Evolutionary conservation across 1,140 invertebrate species (phyloP).

Genomic region (Drosophila hydei): DNA sequence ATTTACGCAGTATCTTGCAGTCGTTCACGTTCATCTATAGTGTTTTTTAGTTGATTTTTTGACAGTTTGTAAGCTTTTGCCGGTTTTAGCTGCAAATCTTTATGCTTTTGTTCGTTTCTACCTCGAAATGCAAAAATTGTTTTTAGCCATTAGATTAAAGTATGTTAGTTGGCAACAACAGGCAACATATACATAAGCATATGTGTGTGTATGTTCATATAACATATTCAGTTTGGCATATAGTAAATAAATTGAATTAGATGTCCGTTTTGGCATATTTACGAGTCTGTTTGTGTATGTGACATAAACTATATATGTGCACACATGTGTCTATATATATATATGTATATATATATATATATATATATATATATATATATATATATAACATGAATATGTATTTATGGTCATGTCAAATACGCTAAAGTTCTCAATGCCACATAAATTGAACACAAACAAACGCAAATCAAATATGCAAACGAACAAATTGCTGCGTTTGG

Average conservation of each 20-base stretch:
- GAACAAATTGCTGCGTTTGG: constrained; percentile 52
- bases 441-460: constrained; percentile 65
- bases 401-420: constrained; percentile 64
- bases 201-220: constrained; percentile 10
- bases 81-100: constrained; percentile 4
- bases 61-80: constrained; percentile 5
- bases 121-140: constrained; percentile 20
- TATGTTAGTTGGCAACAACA: constrained; percentile 35
- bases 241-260: constrained; percentile 68
- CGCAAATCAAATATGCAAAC: constrained; percentile 78
- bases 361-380: not conserved
- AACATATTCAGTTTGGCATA: constrained; percentile 49
- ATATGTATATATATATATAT: constrained; percentile 15
- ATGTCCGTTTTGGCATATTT: constrained; percentile 73
- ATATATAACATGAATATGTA: constrained; percentile 29
- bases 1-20: not conserved
- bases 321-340: constrained; percentile 1
- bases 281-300: constrained; percentile 62
- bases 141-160: constrained; percentile 50
- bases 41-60: not conserved
- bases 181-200: constrained; percentile 12
- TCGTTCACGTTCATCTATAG: too few species aligned
- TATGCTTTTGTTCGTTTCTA: not conserved
- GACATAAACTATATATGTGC: not conserved
- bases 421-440: constrained; percentile 75